phyloP scores from a whole-genome alignment of 2,797 vertebrate species.

The Eurystomus glaucurus region DNA sequence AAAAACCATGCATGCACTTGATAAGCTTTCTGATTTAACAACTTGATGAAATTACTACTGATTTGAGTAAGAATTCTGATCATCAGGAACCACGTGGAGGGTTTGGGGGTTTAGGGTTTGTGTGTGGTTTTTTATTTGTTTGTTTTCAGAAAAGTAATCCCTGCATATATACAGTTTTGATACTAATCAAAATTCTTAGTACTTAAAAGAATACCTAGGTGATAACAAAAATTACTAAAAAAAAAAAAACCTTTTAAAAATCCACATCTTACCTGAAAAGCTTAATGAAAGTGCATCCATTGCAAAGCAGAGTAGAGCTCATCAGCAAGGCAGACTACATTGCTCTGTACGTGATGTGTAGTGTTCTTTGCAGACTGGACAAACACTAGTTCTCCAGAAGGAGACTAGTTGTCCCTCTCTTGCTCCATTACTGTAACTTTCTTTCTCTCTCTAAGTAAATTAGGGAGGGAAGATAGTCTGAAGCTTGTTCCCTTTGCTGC shows the following conservation, averaged over 20 bases:
- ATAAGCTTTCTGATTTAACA: neutral
- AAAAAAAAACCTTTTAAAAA: neutral
- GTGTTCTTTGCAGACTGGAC: neutral
- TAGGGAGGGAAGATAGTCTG: neutral
- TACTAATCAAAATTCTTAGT: neutral
- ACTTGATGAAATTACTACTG: neutral
- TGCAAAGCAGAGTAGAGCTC: neutral
- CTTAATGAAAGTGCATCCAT: accelerated
- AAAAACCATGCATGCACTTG: neutral
- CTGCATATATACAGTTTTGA: neutral
- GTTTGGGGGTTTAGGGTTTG: too few relatives aligned
- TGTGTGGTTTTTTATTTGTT: neutral
- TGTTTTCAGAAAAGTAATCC: neutral
- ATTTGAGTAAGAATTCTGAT: neutral
- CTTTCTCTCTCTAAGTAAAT: neutral
- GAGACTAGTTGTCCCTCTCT: neutral
- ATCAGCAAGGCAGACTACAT: accelerated
- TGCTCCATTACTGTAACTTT: neutral
- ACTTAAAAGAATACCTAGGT: neutral
- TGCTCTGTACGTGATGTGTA: accelerated
- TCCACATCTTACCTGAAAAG: neutral
- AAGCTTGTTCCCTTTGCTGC: neutral
- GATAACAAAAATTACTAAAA: neutral
- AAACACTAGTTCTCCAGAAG: neutral
- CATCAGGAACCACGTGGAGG: neutral